These are phyloP conservation scores for Ursus arctos DNA, from an alignment of 2,113 vertebrate genomes.

Conservation along the genomic window DNA sequence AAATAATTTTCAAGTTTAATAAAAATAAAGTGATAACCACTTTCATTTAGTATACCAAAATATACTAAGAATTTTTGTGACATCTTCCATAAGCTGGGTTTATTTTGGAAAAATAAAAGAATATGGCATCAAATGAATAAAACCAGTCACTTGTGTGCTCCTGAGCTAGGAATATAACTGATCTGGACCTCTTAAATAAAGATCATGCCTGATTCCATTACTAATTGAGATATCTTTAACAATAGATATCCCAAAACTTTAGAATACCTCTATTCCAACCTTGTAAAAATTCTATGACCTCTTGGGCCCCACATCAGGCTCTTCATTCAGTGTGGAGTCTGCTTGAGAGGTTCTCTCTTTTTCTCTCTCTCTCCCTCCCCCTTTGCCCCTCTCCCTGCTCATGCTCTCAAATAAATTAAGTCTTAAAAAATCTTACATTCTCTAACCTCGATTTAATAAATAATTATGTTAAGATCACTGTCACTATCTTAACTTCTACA, in stretches of 20 bases:
- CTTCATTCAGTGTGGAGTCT: neutral
- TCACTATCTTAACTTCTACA: neutral
- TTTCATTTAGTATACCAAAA: neutral
- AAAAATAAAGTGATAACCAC: slow-evolving; percentile 1
- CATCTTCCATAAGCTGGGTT: neutral
- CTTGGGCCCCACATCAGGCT: neutral
- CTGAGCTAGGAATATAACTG: neutral
- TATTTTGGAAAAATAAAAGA: neutral
- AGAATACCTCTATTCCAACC: slow-evolving; percentile 4
- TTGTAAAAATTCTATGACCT: neutral
- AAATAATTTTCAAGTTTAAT: slow-evolving; percentile 48
- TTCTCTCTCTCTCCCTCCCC: neutral
- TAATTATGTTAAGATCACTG: neutral
- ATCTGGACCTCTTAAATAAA: neutral
- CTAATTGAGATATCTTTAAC: neutral
- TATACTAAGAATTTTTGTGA: neutral
- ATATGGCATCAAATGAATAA: neutral
- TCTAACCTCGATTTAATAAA: neutral
- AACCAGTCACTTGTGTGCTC: neutral
- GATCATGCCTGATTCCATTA: neutral
- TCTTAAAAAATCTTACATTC: neutral
- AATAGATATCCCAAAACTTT: neutral
- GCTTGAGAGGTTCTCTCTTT: neutral
- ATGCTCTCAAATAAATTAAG: neutral
- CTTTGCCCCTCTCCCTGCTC: neutral